These are phyloP conservation scores for Tholera decimalis DNA, from an alignment of 2,888 invertebrate species.

Conservation along the genomic window DNA sequence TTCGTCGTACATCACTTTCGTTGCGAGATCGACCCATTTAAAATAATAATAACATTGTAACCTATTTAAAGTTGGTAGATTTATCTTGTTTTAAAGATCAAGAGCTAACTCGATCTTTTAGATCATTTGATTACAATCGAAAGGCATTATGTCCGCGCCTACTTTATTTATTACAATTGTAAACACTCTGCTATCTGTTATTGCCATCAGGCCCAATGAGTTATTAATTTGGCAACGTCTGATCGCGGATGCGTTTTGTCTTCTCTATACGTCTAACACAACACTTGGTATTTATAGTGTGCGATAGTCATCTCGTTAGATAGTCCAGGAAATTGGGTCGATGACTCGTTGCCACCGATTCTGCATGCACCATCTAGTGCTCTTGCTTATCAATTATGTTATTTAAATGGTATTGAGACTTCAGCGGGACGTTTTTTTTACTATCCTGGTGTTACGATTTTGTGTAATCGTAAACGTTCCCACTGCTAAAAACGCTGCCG, in stretches of 20 bases:
- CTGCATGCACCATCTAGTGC: slow-evolving; percentile 49
- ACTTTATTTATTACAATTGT: slow-evolving; percentile 71
- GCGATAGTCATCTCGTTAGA: slow-evolving; percentile 81
- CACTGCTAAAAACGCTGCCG: slow-evolving; percentile 58
- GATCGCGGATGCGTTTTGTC: slow-evolving; percentile 86
- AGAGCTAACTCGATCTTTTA: slow-evolving; percentile 11
- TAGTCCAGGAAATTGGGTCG: slow-evolving; percentile 84
- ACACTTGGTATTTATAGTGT: slow-evolving; percentile 82
- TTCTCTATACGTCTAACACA: slow-evolving; percentile 74
- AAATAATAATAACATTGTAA: slow-evolving; percentile 62
- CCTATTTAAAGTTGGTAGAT: slow-evolving; percentile 51
- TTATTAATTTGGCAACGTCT: slow-evolving; percentile 85
- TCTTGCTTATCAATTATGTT: slow-evolving; percentile 35
- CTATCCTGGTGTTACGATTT: slow-evolving; percentile 4
- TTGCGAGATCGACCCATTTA: slow-evolving; percentile 54
- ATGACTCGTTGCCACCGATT: slow-evolving; percentile 78
- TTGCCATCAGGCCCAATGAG: slow-evolving; percentile 73
- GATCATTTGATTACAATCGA: slow-evolving; percentile 40
- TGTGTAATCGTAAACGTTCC: slow-evolving; percentile 39
- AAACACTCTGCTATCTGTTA: slow-evolving; percentile 69
- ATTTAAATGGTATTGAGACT: slow-evolving; percentile 12
- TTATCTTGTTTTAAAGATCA: slow-evolving; percentile 36
- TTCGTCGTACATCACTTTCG: slow-evolving; percentile 30
- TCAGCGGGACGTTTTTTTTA: not conserved
- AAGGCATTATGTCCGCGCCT: slow-evolving; percentile 26